Evolutionary conservation across 2,888 invertebrate genomes (phyloP).

Genomic region (Bellardia bayeri): DNA sequence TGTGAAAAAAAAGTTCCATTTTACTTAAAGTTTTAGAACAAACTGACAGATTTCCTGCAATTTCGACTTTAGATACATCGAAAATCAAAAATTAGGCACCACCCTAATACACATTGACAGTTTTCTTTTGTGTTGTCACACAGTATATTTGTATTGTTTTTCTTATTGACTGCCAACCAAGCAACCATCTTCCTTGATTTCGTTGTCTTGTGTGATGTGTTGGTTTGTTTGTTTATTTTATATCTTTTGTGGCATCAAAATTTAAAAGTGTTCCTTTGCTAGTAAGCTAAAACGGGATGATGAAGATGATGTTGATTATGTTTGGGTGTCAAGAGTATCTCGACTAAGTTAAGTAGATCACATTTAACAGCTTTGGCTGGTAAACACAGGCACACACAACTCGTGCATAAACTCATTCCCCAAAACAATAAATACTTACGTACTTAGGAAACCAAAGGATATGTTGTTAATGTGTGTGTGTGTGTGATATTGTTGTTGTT

Average conservation of each 20-base stretch:
- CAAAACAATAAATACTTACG: constrained; percentile 2
- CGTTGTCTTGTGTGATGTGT: constrained; percentile 28
- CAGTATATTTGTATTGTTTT: constrained; percentile 42
- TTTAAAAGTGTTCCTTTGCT: constrained; percentile 38
- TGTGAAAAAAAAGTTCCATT: too few species aligned
- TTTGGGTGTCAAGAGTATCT: constrained; percentile 59
- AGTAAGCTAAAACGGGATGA: background rate
- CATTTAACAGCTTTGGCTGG: constrained; percentile 53
- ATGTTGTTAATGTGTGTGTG: constrained; percentile 17
- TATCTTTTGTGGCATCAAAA: constrained; percentile 63
- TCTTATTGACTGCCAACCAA: constrained; percentile 53
- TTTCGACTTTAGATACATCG: too few species aligned
- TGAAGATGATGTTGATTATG: constrained; percentile 14
- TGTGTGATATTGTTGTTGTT: too few species aligned
- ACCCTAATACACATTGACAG: constrained; percentile 21
- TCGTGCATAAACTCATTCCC: background rate
- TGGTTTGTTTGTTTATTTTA: constrained; percentile 56
- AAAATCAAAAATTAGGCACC: too few species aligned
- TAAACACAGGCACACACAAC: too few species aligned
- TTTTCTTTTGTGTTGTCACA: constrained; percentile 11
- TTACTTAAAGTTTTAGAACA: too few species aligned
- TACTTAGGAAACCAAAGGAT: constrained; percentile 30
- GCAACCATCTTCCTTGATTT: constrained; percentile 5
- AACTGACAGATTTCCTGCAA: too few species aligned
- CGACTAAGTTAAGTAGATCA: constrained; percentile 68